Base-by-base conservation (phyloP, 1,140 invertebrate species). In the Dolichoris vasculosae region DNA sequence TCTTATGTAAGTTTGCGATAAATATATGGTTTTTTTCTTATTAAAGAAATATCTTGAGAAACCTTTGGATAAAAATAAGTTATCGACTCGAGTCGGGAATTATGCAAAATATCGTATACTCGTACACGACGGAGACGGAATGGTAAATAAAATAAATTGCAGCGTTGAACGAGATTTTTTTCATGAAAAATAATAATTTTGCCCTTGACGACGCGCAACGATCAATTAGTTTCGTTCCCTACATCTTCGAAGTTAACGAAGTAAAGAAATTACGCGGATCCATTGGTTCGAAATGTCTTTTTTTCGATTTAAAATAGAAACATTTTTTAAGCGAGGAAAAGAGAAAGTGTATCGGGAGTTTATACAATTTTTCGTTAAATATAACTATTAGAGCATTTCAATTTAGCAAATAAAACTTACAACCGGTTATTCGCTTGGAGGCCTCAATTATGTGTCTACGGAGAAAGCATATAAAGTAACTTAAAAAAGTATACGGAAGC, bases 381-480 rank as follows among this genome's bases (percentile, higher is more conserved):
- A 64, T 30, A 85, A 82, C 23, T 71, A 85, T 85, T 81, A 82
- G 69, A 85, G 73, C 59, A 82, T 69, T 86, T 83, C 71, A 86
- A 82, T 82, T 82, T 82, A 78, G 43, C 46, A 55, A 78, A 86
- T 86, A 82, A 82, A 78, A 77, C 48, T 77, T 82, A 59, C 48
- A 69, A 86, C 71, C 79, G 55, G 79, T 86, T 81, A 71, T 85
- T 85, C 69, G 78, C 69, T 64, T 51, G 11, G 40, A 63, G 46
- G 69, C 84, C 73, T 82, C 84, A 67, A 86, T 86, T 82, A 86
- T 82, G 30, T 20, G 26, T 69, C 59, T 75, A 55, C 32, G 75
- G 85, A 82, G 80, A 82, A 86, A 86, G 85, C 80, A 82, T 86
- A 67, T 82, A 76, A 82, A 85, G 46, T 82, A n/a, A 76, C 51